phyloP scores from a whole-genome alignment of 2,888 invertebrate genomes.

The Xylocampa areola region DNA sequence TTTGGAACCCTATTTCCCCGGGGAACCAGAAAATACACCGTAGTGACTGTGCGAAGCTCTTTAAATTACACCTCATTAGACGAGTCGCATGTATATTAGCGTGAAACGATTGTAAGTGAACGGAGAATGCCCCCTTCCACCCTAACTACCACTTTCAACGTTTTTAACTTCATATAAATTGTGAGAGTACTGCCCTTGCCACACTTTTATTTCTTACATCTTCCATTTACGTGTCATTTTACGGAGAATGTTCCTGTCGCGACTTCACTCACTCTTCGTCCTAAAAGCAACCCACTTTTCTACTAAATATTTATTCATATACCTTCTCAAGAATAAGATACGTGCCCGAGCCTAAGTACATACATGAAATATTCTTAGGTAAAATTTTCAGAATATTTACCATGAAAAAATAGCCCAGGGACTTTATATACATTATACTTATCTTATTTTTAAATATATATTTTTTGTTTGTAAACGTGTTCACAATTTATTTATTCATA shows the following conservation, averaged over 20 bases:
- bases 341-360: constrained; percentile 39
- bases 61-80: constrained; percentile 65
- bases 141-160: constrained; percentile 60
- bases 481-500: constrained; percentile 49
- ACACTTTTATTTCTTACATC: constrained; percentile 54
- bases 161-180: constrained; percentile 62
- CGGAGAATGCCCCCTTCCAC: constrained; percentile 50
- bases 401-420: constrained; percentile 3
- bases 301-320: constrained; percentile 60
- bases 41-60: constrained; percentile 40
- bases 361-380: constrained; percentile 42
- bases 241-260: constrained; percentile 51
- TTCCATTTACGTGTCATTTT: constrained; percentile 58
- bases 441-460: no score
- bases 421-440: no score
- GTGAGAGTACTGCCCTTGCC: constrained; percentile 53
- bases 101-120: constrained; percentile 63
- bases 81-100: constrained; percentile 62
- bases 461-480: constrained; percentile 32
- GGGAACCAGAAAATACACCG: constrained; percentile 27
- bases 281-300: constrained; percentile 54
- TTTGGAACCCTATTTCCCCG: constrained; percentile 36
- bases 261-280: constrained; percentile 49
- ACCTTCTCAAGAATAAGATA: constrained; percentile 48
- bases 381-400: constrained; percentile 29